A percentile compares a stretch with the other conserved stretches of the same genome.
phyloP scores from a whole-genome alignment of 2,113 vertebrate genomes.

The Cricetomys ansorgei region DNA sequence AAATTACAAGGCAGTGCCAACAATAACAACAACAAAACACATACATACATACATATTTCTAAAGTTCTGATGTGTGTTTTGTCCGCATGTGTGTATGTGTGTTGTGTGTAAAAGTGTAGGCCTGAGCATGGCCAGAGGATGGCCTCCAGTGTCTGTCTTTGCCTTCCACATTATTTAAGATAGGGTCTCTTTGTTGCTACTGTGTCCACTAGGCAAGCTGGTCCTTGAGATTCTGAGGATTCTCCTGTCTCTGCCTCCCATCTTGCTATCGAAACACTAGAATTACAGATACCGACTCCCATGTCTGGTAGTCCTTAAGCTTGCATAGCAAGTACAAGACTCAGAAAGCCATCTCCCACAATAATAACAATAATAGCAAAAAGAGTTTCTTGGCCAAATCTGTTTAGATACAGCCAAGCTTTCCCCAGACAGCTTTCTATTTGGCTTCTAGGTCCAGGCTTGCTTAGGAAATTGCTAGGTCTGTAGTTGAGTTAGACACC shows the following conservation, averaged over 20 bases:
- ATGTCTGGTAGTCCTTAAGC: neutral
- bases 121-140: neutral
- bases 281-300: neutral
- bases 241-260: neutral
- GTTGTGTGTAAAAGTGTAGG: neutral
- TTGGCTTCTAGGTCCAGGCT: neutral
- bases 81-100: neutral
- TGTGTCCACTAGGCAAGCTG: neutral
- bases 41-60: neutral
- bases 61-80: neutral
- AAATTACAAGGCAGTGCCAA: neutral
- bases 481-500: slow-evolving; percentile 6
- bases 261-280: neutral
- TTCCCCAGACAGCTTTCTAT: neutral
- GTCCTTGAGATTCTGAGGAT: no score
- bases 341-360: neutral
- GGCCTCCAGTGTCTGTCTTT: neutral
- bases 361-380: neutral
- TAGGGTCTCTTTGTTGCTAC: neutral
- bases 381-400: neutral
- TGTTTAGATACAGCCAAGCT: neutral
- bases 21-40: no score
- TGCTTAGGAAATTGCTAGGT: slow-evolving; percentile 25
- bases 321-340: neutral
- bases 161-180: neutral